Conservation (phyloP, 2,888 invertebrate species). For the Liopterus haemorrhoidalis region DNA sequence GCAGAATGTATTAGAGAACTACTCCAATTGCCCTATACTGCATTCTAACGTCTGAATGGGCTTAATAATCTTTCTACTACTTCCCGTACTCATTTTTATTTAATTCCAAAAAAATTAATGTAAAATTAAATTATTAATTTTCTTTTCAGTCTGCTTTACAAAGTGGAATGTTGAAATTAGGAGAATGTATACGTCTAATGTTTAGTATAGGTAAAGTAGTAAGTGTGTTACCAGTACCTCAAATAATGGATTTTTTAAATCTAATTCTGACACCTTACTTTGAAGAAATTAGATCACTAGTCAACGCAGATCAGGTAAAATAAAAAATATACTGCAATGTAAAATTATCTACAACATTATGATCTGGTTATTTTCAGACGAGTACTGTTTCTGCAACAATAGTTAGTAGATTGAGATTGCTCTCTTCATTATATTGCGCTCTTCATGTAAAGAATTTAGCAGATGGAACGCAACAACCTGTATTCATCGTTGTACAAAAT, state of each 20-base stretch:
- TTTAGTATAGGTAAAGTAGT: conserved; percentile 68
- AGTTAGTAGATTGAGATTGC: conserved; percentile 60
- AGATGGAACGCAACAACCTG: conserved; percentile 47
- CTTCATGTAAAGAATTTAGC: conserved; percentile 42
- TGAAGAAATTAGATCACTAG: conserved; percentile 54
- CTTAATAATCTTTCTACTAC: too few relatives aligned
- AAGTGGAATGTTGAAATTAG: conserved; percentile 54
- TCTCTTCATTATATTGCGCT: conserved; percentile 56
- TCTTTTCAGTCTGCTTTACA: conserved; percentile 49
- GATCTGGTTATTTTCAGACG: conserved; percentile 42
- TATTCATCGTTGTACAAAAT: conserved; percentile 54
- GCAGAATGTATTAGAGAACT: too few relatives aligned
- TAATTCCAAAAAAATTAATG: background rate
- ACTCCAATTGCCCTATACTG: too few relatives aligned
- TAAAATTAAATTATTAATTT: conserved; percentile 7
- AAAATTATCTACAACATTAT: conserved; percentile 3
- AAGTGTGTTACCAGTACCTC: conserved; percentile 57
- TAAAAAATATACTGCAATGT: background rate
- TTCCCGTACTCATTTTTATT: too few relatives aligned
- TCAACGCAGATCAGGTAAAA: conserved; percentile 48
- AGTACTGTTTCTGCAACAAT: conserved; percentile 50
- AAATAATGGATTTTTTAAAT: conserved; percentile 64
- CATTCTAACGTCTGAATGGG: too few relatives aligned
- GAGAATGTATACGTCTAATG: conserved; percentile 69
- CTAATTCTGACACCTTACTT: conserved; percentile 62